Evolutionary conservation across 2,113 vertebrate species (phyloP), one percentile per base, ranked within the genome.

Genomic region (Oxyura jamaicensis): DNA sequence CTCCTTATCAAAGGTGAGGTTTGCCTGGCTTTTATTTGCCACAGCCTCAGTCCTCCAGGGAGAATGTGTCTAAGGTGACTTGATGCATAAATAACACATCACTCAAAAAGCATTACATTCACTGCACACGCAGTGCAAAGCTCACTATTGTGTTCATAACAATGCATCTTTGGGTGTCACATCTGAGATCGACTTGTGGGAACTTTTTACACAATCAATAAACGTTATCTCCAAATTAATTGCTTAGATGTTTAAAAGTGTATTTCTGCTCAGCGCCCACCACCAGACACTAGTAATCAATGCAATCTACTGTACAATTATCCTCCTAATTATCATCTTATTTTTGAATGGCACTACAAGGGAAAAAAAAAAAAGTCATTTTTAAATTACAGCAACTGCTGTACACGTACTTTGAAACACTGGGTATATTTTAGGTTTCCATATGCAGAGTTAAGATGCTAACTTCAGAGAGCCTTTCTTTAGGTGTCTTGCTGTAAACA

Each of bases 11-110:
- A 88, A 68, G 60, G 42, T 33, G 59, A 52, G 13, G 53, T 78
- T 93, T 82, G 60, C 69, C 21, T 36, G 69, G 58, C 67, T 86
- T 88, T 88, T 94, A 83, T 91, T 90, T 97, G 89, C 93, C 83
- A 65, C n/a, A 66, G 94, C 90, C 91, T 96, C 91, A 75, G 4
- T 84, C 81, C 94, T 94, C 65, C 67, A 93, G 86, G 85, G 95
- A 93, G 96, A 97, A 93, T 33, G 93, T 39, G 78, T 96, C 96
- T 96, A 87, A 97, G 97, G 83, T 93, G 92, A 95, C 96, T 74
- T 80, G 86, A 96, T 97, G 97, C 96, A 93, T 96, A 98, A 97
- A 97, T 97, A 97, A 95, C 86, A 23, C 80, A 92, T 86, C 41
- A 55, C 86, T 93, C 93, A 65, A 72, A 90, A 65, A 7, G 7